These are phyloP conservation scores for Notodonta dromedarius DNA, from an alignment of 2,888 invertebrate species.

Conservation along the genomic window DNA sequence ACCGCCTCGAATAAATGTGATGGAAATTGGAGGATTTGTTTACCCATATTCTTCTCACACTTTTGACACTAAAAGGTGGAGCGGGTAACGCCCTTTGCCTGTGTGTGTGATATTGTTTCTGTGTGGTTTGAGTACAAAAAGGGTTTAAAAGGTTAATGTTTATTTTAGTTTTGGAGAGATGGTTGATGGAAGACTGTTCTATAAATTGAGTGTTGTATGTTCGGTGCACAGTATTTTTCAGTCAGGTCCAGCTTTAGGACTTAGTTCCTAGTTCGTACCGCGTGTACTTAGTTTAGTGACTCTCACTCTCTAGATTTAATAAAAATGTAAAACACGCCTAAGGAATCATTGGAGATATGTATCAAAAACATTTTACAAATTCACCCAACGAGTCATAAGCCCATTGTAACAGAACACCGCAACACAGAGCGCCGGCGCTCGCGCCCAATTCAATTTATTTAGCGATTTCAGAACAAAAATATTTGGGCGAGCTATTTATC, in stretches of 20 bases:
- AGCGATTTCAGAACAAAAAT: slow-evolving; percentile 71
- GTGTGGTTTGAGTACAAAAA: slow-evolving; percentile 22
- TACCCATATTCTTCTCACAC: slow-evolving; percentile 83
- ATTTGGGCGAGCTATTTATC: slow-evolving; percentile 72
- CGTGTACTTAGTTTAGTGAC: no score
- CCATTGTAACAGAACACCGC: slow-evolving; percentile 53
- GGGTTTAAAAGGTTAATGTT: neutral
- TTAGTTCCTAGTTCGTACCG: no score
- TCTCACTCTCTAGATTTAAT: no score
- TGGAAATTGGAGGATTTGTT: slow-evolving; percentile 85
- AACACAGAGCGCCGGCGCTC: slow-evolving; percentile 38
- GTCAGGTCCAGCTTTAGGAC: no score
- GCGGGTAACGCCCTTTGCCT: slow-evolving; percentile 35
- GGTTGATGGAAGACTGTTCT: neutral
- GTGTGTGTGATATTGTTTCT: slow-evolving; percentile 58
- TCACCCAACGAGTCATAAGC: slow-evolving; percentile 44
- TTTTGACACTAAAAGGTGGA: slow-evolving; percentile 84
- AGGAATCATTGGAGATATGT: slow-evolving; percentile 7
- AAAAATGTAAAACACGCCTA: neutral
- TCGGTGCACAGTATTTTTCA: no score
- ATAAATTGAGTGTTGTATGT: no score
- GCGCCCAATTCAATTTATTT: slow-evolving; percentile 72
- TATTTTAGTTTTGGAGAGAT: neutral
- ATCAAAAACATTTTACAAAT: slow-evolving; percentile 27
- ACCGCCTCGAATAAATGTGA: slow-evolving; percentile 81